A percentile compares a stretch with the other conserved stretches of the same genome.
Evolutionary conservation across 2,797 vertebrate genomes (phyloP).

Genomic region (Furcifer pardalis): DNA sequence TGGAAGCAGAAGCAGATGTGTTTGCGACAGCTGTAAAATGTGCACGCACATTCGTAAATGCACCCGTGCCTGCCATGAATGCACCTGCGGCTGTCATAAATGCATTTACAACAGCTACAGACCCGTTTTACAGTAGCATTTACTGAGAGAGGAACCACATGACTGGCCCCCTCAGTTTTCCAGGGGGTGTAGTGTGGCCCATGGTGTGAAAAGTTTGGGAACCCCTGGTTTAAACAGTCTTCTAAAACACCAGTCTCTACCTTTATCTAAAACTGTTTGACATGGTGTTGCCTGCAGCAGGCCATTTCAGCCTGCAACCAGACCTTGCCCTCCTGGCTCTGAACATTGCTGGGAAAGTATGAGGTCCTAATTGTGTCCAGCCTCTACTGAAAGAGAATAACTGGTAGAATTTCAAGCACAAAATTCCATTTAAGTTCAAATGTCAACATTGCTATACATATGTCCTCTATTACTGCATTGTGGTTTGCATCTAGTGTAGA

Average conservation of each 20-base stretch:
- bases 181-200: too few relatives aligned
- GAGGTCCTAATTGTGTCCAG: conserved; percentile 40
- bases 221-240: too few relatives aligned
- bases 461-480: conserved; percentile 41
- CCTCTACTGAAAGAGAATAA: conserved; percentile 45
- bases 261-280: background rate
- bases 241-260: background rate
- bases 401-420: conserved; percentile 60
- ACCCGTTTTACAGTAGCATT: too few relatives aligned
- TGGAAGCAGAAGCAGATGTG: too few relatives aligned
- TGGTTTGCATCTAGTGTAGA: conserved; percentile 44
- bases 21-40: too few relatives aligned
- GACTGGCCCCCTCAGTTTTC: too few relatives aligned
- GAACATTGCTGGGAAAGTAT: conserved; percentile 37
- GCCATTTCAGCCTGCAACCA: background rate
- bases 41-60: too few relatives aligned
- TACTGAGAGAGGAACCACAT: too few relatives aligned
- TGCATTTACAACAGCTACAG: too few relatives aligned
- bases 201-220: too few relatives aligned
- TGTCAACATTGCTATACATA: conserved; percentile 19
- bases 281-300: background rate
- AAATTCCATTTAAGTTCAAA: conserved; percentile 57
- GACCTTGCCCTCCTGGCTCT: background rate
- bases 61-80: too few relatives aligned
- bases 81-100: too few relatives aligned